Evolutionary conservation across 2,797 vertebrate species (phyloP).

Genomic region (Rhynchotus rufescens): DNA sequence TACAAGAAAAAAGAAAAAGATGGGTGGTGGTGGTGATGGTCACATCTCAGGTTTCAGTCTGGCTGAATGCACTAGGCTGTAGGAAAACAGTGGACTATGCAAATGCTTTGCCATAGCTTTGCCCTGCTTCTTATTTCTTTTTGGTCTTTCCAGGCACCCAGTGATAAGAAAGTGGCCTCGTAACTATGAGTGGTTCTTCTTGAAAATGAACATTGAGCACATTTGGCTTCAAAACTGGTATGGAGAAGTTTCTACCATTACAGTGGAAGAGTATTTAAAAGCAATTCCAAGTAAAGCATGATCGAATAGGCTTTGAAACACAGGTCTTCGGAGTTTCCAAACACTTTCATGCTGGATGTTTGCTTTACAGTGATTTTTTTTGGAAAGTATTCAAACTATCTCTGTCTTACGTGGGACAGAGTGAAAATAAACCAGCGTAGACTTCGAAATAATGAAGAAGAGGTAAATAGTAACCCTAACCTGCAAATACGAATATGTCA

Average conservation of each 20-base stretch:
- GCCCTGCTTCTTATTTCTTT: background rate
- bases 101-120: background rate
- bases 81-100: background rate
- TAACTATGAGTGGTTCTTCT: constrained; percentile 83
- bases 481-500: constrained; percentile 21
- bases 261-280: constrained; percentile 83
- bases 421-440: constrained; percentile 7
- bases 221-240: constrained; percentile 83
- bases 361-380: background rate
- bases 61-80: background rate
- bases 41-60: background rate
- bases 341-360: background rate
- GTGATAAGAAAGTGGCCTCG: constrained; percentile 84
- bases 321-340: background rate
- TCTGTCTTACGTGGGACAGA: background rate
- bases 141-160: constrained; percentile 76
- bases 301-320: constrained; percentile 20
- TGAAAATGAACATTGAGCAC: constrained; percentile 83
- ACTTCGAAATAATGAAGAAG: constrained; percentile 50
- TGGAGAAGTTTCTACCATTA: constrained; percentile 70
- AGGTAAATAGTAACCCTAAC: constrained; percentile 23
- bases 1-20: background rate
- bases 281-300: constrained; percentile 75
- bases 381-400: constrained; percentile 15
- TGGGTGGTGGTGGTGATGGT: background rate